Percentiles rank a stretch among this genome's conserved stretches.
Evolutionary conservation across 1,140 invertebrate species (phyloP).

Genomic region (Pissodes strobi): DNA sequence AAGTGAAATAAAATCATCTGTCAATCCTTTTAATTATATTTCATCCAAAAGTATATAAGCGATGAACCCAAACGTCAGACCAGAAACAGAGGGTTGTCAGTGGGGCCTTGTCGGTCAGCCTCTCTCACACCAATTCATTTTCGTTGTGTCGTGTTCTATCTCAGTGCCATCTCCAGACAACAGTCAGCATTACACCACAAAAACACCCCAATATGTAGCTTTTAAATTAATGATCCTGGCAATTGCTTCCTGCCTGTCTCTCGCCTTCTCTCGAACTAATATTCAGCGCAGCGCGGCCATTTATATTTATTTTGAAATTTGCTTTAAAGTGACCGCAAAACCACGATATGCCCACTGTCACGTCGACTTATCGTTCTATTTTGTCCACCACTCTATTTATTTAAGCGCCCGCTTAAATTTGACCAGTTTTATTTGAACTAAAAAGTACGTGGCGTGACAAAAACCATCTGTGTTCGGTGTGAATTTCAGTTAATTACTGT

Average conservation of each 20-base stretch:
- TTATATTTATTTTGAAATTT: conserved; percentile 56
- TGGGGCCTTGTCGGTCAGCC: conserved; percentile 39
- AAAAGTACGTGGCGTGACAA: conserved; percentile 22
- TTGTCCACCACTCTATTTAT: conserved; percentile 26
- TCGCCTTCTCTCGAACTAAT: conserved; percentile 48
- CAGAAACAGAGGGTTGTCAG: conserved; percentile 36
- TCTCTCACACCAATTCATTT: conserved; percentile 51
- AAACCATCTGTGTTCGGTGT: conserved; percentile 22
- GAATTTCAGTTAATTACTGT: conserved; percentile 22
- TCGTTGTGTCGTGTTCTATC: conserved; percentile 56
- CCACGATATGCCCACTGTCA: conserved; percentile 33
- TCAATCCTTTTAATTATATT: conserved; percentile 35
- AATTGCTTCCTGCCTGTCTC: conserved; percentile 54
- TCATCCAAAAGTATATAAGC: conserved; percentile 37
- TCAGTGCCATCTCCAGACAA: conserved; percentile 58
- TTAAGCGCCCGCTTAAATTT: conserved; percentile 25
- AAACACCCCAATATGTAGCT: conserved; percentile 58
- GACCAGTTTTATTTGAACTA: conserved; percentile 25
- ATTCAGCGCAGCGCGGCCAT: conserved; percentile 46
- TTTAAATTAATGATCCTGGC: conserved; percentile 57
- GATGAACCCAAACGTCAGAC: conserved; percentile 36
- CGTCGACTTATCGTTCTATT: conserved; percentile 36
- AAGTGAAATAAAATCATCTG: conserved; percentile 32
- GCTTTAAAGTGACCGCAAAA: conserved; percentile 47
- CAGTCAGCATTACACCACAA: conserved; percentile 57